A percentile compares a stretch with the other conserved stretches of the same genome.
Evolutionary conservation across 2,888 invertebrate genomes (phyloP).

Genomic region (Drosophila rubida): DNA sequence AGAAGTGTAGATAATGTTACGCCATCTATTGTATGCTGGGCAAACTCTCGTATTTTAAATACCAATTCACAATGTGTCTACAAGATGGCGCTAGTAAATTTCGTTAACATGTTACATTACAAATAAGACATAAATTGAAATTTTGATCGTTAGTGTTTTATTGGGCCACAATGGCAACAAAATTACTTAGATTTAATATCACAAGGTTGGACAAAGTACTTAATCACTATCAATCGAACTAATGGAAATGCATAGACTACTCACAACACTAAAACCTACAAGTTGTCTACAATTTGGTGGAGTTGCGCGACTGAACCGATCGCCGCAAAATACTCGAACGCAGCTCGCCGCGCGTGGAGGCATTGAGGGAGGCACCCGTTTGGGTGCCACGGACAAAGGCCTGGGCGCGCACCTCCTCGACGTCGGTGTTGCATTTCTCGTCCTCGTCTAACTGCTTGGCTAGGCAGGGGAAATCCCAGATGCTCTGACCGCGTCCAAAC

Average conservation of each 20-base stretch:
- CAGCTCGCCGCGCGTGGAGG: slow-evolving; percentile 87
- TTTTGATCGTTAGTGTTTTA: slow-evolving; percentile 30
- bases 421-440: slow-evolving; percentile 61
- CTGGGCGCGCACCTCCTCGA: slow-evolving; percentile 75
- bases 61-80: too few relatives aligned
- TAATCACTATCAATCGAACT: slow-evolving; percentile 28
- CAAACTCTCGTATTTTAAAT: too few relatives aligned
- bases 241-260: slow-evolving; percentile 35
- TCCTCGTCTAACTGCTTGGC: slow-evolving; percentile 87
- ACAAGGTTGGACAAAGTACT: slow-evolving; percentile 34
- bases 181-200: slow-evolving; percentile 52
- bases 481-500: slow-evolving; percentile 91
- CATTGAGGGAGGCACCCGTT: slow-evolving; percentile 86
- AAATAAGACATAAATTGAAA: slow-evolving; percentile 10
- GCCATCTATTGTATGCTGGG: too few relatives aligned
- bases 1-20: too few relatives aligned
- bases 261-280: neutral
- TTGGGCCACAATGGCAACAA: slow-evolving; percentile 48
- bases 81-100: too few relatives aligned
- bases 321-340: slow-evolving; percentile 87
- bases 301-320: slow-evolving; percentile 86
- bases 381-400: slow-evolving; percentile 83
- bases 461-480: slow-evolving; percentile 93
- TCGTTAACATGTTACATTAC: too few relatives aligned
- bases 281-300: slow-evolving; percentile 78